Base-by-base conservation (phyloP, 2,797 vertebrate genomes). In the Chelmon rostratus region DNA sequence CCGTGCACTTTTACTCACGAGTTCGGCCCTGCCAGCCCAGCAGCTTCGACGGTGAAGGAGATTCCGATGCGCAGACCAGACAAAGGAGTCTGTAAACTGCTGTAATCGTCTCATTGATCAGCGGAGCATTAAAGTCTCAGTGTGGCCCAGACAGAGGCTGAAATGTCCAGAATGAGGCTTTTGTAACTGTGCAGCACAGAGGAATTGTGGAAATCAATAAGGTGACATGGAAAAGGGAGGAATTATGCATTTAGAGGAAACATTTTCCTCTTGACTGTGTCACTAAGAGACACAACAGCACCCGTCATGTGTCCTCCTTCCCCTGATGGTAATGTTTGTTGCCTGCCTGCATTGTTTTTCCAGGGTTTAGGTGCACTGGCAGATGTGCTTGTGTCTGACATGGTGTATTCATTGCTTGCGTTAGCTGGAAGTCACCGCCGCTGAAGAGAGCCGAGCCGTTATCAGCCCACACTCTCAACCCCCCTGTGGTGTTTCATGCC, bases 41-140 rank as follows among this genome's bases (percentile, higher is more conserved):
- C 81, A 58, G 28, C 73, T 73, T 59, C 10, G 3, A 65, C 69
- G 82, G 86, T 82, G 62, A 88, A 80, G 73, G 68, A 88, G 75
- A 89, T 86, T 89, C 87, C 74, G 78, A 64, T 68, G 79, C 33
- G 80, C 49, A 78, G 56, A 71, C 59, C 38, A 80, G 82, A 89
- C 76, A 90, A 84, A 84, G 57, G 70, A 65, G 68, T 57, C 66
- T 86, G 86, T 79, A 89, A 88, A 87, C 82, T 78, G 82, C 75
- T 83, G 81, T 89, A 89, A 91, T 91, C 86, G 47, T 54, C 44
- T 66, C 88, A 90, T 88, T 91, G 91, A 94, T 93, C 87, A 73
- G 74, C 78, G 82, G 79, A 87, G 88, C 88, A 78, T 90, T 86
- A 88, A 84, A 90, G 76, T 88, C 79, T 87, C 76, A 56, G 40